These are phyloP conservation scores for Limnothrissa miodon DNA, from an alignment of 2,113 vertebrate species.

Conservation along the genomic window DNA sequence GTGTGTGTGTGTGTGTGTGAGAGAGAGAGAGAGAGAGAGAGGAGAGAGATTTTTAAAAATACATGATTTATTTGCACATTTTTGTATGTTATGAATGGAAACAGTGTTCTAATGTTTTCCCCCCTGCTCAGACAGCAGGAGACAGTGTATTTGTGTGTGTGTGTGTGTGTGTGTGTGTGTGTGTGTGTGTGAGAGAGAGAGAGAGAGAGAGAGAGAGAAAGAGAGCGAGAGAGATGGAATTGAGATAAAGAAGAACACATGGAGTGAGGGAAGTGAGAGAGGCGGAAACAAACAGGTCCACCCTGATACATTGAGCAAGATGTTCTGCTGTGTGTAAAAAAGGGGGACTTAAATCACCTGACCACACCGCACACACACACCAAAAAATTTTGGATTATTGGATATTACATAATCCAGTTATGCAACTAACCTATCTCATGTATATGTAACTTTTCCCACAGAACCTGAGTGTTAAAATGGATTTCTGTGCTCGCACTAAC, in stretches of 20 bases:
- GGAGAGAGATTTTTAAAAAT: no score
- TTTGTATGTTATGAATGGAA: no score
- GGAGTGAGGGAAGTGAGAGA: not conserved
- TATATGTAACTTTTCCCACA: not conserved
- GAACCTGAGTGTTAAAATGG: not conserved
- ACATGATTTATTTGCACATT: no score
- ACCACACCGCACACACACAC: not conserved
- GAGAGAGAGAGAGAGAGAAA: not conserved
- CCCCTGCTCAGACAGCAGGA: not conserved
- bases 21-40: no score
- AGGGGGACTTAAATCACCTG: not conserved
- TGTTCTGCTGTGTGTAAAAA: not conserved
- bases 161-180: no score
- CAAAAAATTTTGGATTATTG: not conserved
- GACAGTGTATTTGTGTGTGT: no score
- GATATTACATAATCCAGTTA: conserved; percentile 48
- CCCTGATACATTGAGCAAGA: conserved; percentile 2
- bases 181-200: not conserved
- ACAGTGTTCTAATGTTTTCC: not conserved
- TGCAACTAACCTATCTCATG: conserved; percentile 43
- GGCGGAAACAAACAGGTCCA: conserved; percentile 20
- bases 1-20: not conserved
- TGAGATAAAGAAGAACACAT: not conserved
- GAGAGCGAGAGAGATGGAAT: not conserved
- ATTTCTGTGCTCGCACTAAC: not conserved